Conservation (phyloP, 2,797 vertebrate species). For the Poeciliopsis gracilis region DNA sequence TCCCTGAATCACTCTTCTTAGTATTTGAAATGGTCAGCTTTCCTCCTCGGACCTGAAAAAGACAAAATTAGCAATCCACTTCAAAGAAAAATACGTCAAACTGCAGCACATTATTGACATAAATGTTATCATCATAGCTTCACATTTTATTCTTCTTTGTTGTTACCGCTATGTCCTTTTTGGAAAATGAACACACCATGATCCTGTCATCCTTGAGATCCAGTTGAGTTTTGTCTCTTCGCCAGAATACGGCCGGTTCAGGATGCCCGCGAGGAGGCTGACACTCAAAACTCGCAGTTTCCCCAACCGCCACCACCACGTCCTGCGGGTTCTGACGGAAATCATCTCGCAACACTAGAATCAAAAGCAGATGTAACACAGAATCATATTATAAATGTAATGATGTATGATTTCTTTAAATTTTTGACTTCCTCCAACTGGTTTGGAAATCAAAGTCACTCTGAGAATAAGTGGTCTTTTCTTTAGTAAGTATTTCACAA, state of each 20-base stretch:
- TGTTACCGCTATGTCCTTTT: background rate
- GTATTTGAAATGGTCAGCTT: conserved; percentile 94
- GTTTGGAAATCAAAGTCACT: conserved; percentile 13
- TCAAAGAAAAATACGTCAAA: conserved; percentile 15
- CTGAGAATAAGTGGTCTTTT: conserved; percentile 22
- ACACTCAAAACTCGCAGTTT: conserved; percentile 92
- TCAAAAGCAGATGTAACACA: conserved; percentile 7
- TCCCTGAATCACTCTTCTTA: conserved; percentile 90
- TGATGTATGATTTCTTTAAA: conserved; percentile 21
- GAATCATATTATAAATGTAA: conserved; percentile 16
- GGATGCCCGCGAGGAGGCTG: conserved; percentile 94
- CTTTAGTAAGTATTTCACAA: conserved; percentile 28
- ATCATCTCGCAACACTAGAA: conserved; percentile 93
- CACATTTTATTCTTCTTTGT: background rate
- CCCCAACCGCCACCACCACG: conserved; percentile 90
- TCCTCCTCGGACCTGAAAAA: conserved; percentile 88
- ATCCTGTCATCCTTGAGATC: conserved; percentile 93
- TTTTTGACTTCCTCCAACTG: conserved; percentile 25
- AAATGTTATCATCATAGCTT: background rate
- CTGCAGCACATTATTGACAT: background rate
- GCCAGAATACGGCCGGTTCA: conserved; percentile 96
- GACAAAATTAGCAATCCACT: conserved; percentile 1
- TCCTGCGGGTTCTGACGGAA: conserved; percentile 96
- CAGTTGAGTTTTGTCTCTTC: conserved; percentile 91
- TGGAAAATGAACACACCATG: conserved; percentile 77